Base-by-base conservation (phyloP, 2,888 invertebrate genomes). In the Catocala fraxini region DNA sequence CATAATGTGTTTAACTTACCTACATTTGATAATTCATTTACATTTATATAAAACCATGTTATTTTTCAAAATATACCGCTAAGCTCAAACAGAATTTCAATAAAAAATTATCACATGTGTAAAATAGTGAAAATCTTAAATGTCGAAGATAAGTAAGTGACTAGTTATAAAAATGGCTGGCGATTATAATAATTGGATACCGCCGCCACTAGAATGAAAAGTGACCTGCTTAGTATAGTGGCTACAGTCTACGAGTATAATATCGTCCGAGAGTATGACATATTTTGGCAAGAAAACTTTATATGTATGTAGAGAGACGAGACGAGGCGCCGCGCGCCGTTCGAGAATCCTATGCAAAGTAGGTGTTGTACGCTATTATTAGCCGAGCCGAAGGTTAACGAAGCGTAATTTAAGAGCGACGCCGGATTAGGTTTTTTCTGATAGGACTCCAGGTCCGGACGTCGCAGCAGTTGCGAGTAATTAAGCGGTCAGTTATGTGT, bases 401-500 rank as follows among this genome's bases (percentile, higher is more conserved):
- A 86, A 86, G 84, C 79, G 82, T 87, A 86, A 88, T 89, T 85
- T 82, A 83, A 83, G 75, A 84, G 77, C 85, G 86, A 85, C 88
- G 85, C 85, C 86, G 80, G 83, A 84, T 88, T 88, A 84, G 81
- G 79, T 86, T 87, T 86, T 84, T 90, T 88, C 84, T 84, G 77
- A 81, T 85, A 80, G 77, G 71, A 85, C 82, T 82, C 83, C 81
- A 73, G 72, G 75, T 75, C 79, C 80, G 77, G 82, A 75, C 87
- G 86, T 88, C 86, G 83, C 88, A 86, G 84, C 82, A 83, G 86
- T 89, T 90, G 88, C 75, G 81, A 87, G 88, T 91, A 93, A 92
- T 93, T 93, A 94, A 89, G 86, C 87, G 88, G 89, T 86, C 87
- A 82, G 85, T 81, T 89, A 86, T 84, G 85, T 83, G 81, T 88